Evolutionary conservation across 2,113 vertebrate genomes (phyloP).

Genomic region (Sander lucioperca): DNA sequence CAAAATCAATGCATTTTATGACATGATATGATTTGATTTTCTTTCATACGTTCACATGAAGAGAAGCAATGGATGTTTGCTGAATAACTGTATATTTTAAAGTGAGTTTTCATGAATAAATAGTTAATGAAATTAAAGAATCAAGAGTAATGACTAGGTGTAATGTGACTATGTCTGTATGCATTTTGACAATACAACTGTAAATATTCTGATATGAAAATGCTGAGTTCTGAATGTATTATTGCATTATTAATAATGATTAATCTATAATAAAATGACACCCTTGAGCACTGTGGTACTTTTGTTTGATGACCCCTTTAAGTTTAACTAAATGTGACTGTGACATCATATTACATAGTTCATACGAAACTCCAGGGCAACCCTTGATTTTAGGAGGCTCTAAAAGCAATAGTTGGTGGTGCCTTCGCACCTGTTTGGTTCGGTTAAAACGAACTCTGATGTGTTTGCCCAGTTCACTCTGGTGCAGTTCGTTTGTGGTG

Average conservation of each 20-base stretch:
- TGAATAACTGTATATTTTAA: background rate
- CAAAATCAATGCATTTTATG: background rate
- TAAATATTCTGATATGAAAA: background rate
- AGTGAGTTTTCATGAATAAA: background rate
- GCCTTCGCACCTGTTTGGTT: no score
- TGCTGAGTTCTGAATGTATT: background rate
- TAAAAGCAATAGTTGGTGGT: background rate
- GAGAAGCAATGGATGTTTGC: background rate
- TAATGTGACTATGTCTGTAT: background rate
- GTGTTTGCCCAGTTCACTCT: no score
- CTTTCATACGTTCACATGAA: background rate
- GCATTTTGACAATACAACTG: background rate
- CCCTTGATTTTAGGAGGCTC: background rate
- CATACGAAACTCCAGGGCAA: background rate
- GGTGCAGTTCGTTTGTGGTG: no score
- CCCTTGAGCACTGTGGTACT: background rate
- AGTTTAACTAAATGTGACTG: background rate
- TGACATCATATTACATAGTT: background rate
- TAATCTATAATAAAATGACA: constrained; percentile 6
- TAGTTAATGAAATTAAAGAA: background rate
- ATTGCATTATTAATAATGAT: background rate
- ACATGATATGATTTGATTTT: background rate
- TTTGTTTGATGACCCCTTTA: background rate
- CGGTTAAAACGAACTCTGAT: no score
- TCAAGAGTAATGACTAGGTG: no score